Evolutionary conservation across 2,888 invertebrate genomes (phyloP).

Genomic region (Hydropsyche betteni): DNA sequence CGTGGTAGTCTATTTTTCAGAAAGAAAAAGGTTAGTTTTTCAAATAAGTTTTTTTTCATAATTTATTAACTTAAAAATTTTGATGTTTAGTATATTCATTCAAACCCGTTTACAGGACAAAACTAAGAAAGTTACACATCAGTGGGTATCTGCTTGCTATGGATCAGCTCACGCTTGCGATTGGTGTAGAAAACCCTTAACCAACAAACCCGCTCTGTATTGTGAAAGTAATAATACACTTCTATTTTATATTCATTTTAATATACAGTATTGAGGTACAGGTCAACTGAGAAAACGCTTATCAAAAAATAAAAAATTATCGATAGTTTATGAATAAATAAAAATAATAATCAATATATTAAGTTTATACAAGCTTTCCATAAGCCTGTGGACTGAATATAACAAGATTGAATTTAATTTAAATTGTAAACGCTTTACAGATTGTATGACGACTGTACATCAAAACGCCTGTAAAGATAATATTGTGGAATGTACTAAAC

Average conservation of each 20-base stretch:
- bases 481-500: slow-evolving; percentile 82
- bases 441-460: slow-evolving; percentile 87
- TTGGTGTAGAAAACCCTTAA: slow-evolving; percentile 80
- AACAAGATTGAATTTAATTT: not conserved
- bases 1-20: slow-evolving; percentile 90
- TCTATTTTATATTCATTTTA: too few relatives aligned
- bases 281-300: too few relatives aligned
- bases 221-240: slow-evolving; percentile 74
- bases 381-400: slow-evolving; percentile 26
- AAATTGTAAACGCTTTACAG: slow-evolving; percentile 61
- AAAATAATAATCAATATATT: not conserved
- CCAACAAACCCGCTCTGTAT: slow-evolving; percentile 83
- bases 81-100: slow-evolving; percentile 32
- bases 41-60: not conserved
- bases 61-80: slow-evolving; percentile 17
- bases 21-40: slow-evolving; percentile 77
- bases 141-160: slow-evolving; percentile 76
- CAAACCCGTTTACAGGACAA: slow-evolving; percentile 70
- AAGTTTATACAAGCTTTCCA: too few relatives aligned
- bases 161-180: slow-evolving; percentile 75
- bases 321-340: too few relatives aligned
- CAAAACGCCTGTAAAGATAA: slow-evolving; percentile 90
- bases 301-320: too few relatives aligned
- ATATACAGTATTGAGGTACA: too few relatives aligned
- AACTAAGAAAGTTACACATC: slow-evolving; percentile 77